Evolutionary conservation across 2,797 vertebrate genomes (phyloP).

Genomic region (Pseudotriccus pelzelni): DNA sequence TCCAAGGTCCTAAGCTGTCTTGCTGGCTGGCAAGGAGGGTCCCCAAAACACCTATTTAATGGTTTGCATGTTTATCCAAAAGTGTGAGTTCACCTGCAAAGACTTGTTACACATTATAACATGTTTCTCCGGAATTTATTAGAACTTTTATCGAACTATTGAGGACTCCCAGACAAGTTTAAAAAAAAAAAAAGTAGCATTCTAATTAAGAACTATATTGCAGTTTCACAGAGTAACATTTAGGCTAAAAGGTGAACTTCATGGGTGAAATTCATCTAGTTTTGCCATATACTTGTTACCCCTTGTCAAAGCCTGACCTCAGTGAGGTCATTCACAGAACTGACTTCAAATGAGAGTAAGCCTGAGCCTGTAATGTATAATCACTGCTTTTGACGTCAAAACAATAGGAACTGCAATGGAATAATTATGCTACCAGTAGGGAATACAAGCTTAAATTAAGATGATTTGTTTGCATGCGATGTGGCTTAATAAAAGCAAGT

Average conservation of each 20-base stretch:
- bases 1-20: background rate
- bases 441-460: background rate
- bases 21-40: background rate
- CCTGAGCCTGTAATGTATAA: background rate
- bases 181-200: background rate
- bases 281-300: background rate
- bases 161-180: background rate
- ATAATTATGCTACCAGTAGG: background rate
- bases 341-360: background rate
- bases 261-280: background rate
- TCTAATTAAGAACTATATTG: constrained; percentile 3
- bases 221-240: background rate
- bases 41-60: background rate
- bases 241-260: background rate
- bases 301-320: background rate
- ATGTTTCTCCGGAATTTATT: constrained; percentile 7
- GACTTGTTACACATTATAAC: background rate
- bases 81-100: background rate
- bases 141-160: background rate
- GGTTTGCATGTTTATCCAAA: background rate
- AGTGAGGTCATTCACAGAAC: background rate
- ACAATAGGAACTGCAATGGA: background rate
- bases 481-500: background rate
- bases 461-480: background rate
- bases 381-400: constrained; percentile 31